phyloP scores from a whole-genome alignment of 2,113 vertebrate genomes.

The Oenanthe oenanthe region DNA sequence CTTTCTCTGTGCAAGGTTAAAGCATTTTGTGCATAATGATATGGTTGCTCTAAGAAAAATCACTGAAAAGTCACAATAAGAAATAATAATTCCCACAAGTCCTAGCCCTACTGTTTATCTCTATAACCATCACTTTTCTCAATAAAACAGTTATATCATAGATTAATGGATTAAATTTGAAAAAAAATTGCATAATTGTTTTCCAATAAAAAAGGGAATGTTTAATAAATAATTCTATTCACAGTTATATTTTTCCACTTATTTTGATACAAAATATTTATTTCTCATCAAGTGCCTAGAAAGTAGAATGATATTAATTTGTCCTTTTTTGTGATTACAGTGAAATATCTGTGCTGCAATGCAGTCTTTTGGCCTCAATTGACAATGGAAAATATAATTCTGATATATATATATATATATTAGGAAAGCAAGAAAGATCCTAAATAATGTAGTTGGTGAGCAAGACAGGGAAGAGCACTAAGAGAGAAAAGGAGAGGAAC shows the following conservation, averaged over 20 bases:
- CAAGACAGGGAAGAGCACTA: neutral
- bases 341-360: neutral
- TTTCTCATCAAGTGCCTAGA: neutral
- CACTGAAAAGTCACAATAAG: neutral
- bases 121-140: rapidly evolving
- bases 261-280: neutral
- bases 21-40: neutral
- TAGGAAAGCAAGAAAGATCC: neutral
- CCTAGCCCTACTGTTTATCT: neutral
- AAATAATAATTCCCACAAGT: neutral
- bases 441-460: neutral
- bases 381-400: neutral
- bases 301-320: neutral
- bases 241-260: neutral
- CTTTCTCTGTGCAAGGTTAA: neutral
- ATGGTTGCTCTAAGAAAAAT: neutral
- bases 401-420: neutral
- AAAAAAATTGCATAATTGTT: neutral
- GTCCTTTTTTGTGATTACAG: neutral
- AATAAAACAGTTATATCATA: neutral
- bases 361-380: neutral
- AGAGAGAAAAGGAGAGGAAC: neutral
- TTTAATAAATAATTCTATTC: neutral
- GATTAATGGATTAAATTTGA: neutral
- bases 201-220: neutral